Percentiles rank a stretch among this genome's conserved stretches.
Conservation (phyloP, 2,888 invertebrate species). For the Hedychridium roseum region DNA sequence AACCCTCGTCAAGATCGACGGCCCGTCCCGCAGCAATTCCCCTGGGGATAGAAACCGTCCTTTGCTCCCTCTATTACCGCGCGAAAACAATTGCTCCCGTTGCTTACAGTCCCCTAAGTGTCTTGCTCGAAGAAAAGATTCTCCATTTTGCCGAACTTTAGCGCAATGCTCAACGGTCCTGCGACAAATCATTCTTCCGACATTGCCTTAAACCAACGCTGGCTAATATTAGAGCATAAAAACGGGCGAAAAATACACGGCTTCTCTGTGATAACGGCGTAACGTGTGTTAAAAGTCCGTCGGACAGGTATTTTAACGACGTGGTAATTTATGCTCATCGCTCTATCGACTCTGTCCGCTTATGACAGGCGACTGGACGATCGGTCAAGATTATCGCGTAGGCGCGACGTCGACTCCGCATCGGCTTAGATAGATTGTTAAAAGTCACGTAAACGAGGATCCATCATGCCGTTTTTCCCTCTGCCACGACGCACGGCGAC, state of each 20-base stretch:
- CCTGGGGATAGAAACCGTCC: no score
- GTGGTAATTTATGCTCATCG: background rate
- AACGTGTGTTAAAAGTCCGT: background rate
- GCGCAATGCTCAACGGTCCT: no score
- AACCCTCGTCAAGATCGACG: conserved; percentile 22
- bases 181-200: no score
- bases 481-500: background rate
- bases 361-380: conserved; percentile 1
- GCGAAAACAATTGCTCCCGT: no score
- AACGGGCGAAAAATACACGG: no score
- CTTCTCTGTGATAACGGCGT: background rate
- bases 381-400: conserved; percentile 5
- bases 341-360: background rate
- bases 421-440: conserved; percentile 9
- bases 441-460: conserved; percentile 10
- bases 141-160: no score
- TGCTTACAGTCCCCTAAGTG: no score
- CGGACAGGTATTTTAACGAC: conserved; percentile 11
- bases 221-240: no score
- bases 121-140: no score
- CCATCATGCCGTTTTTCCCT: conserved; percentile 4
- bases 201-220: no score
- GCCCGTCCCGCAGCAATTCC: conserved; percentile 3
- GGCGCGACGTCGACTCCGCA: conserved; percentile 4
- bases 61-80: no score